Percentiles rank a stretch among this genome's conserved stretches.
Conservation (phyloP, 2,888 invertebrate species). For the Lochmaea capreae region DNA sequence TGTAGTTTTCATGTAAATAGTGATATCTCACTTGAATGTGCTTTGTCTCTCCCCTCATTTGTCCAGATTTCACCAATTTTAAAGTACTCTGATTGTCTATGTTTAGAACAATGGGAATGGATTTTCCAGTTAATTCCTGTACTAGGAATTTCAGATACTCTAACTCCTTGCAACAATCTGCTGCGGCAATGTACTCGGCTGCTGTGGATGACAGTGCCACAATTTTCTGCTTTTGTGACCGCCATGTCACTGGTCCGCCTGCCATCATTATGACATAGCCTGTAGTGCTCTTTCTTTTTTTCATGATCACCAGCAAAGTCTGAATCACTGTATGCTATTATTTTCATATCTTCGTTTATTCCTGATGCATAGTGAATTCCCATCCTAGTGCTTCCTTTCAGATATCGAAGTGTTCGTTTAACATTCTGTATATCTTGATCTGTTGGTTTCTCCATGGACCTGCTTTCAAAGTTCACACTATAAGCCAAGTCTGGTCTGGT, state of each 20-base stretch:
- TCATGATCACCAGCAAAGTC: constrained; percentile 1
- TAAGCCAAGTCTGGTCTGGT: too few relatives aligned
- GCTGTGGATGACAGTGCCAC: constrained; percentile 4
- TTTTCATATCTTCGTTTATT: neutral
- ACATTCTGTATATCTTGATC: too few relatives aligned
- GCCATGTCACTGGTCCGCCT: constrained; percentile 1
- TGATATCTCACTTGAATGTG: constrained; percentile 3
- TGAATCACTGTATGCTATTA: constrained; percentile 2
- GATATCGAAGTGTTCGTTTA: neutral
- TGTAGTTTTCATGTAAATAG: neutral
- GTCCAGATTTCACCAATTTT: constrained; percentile 1
- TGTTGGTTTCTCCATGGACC: too few relatives aligned
- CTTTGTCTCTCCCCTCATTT: neutral
- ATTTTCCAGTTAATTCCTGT: neutral
- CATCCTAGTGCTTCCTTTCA: neutral
- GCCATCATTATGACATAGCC: neutral
- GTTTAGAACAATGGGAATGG: neutral
- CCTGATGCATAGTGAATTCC: neutral
- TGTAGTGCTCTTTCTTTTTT: neutral
- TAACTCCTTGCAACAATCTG: neutral
- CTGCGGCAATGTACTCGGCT: neutral
- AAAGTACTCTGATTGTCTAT: neutral
- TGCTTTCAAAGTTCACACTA: too few relatives aligned
- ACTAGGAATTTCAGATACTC: neutral
- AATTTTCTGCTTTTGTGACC: constrained; percentile 1